phyloP scores from a whole-genome alignment of 1,140 invertebrate genomes.

The Pissodes strobi region DNA sequence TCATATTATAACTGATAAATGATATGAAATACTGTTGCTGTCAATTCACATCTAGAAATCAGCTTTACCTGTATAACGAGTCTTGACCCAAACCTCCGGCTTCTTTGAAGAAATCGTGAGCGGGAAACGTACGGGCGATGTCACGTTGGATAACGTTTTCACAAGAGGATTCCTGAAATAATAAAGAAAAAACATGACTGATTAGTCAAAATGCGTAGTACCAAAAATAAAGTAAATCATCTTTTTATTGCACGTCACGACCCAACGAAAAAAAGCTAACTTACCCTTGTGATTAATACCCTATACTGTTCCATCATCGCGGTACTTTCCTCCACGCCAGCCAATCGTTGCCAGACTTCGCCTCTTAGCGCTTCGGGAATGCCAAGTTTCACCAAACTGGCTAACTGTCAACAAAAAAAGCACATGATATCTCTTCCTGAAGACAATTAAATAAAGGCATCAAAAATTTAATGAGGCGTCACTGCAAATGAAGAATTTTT shows the following conservation, averaged over 20 bases:
- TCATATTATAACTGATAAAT: not conserved
- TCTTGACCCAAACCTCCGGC: conserved; percentile 91
- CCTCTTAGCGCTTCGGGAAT: conserved; percentile 95
- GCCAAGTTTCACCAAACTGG: conserved; percentile 80
- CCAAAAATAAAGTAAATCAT: too few species aligned
- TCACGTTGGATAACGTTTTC: conserved; percentile 94
- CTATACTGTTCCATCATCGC: conserved; percentile 92
- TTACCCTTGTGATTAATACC: conserved; percentile 88
- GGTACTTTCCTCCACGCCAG: conserved; percentile 80
- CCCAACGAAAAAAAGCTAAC: too few species aligned
- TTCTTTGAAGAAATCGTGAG: conserved; percentile 97
- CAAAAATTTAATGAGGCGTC: too few species aligned
- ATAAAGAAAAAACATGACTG: conserved; percentile 38
- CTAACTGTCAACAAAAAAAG: conserved; percentile 60
- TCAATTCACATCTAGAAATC: not conserved
- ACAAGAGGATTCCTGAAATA: conserved; percentile 84
- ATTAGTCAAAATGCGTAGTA: too few species aligned
- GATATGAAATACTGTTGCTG: not conserved
- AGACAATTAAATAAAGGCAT: too few species aligned
- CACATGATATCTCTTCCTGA: too few species aligned
- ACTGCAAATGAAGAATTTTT: too few species aligned
- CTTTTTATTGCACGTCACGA: too few species aligned
- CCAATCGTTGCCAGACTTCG: conserved; percentile 96
- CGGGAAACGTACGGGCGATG: conserved; percentile 97
- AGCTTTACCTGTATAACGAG: conserved; percentile 77